These are phyloP conservation scores for Ophiodon elongatus DNA, from an alignment of 2,113 vertebrate genomes.

Conservation along the genomic window DNA sequence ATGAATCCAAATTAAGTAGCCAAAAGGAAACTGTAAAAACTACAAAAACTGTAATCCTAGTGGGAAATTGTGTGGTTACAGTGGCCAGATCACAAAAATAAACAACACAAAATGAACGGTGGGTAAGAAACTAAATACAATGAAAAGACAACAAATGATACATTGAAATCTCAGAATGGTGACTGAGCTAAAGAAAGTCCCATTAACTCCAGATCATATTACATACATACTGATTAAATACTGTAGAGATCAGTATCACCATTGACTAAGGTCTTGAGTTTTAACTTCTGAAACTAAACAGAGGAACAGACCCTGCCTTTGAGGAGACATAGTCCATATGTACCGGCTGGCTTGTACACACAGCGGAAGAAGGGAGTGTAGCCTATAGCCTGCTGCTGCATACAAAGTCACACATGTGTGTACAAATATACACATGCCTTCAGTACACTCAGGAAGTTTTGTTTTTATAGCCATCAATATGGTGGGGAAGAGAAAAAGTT, in stretches of 20 bases:
- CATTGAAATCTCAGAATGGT: not conserved
- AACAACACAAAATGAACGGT: not conserved
- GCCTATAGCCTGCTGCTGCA: not conserved
- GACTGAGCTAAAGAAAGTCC: not conserved
- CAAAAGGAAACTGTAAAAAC: not conserved
- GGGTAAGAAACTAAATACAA: not conserved
- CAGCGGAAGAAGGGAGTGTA: not conserved
- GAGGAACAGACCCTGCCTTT: slow-evolving; percentile 40
- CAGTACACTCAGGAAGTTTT: slow-evolving; percentile 29
- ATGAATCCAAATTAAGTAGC: not conserved
- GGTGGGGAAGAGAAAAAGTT: slow-evolving; percentile 15
- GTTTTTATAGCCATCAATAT: slow-evolving; percentile 53
- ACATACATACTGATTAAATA: not conserved
- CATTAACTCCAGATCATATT: not conserved
- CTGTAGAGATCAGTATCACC: not conserved
- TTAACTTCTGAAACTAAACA: slow-evolving; percentile 1
- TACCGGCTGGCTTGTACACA: not conserved
- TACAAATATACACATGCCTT: slow-evolving; percentile 4
- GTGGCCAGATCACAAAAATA: not conserved
- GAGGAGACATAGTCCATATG: slow-evolving; percentile 20
- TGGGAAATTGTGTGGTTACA: not conserved
- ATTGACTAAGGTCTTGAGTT: not conserved
- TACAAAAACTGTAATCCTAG: not conserved
- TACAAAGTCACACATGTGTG: slow-evolving; percentile 26
- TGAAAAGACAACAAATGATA: not conserved